Base-by-base conservation (phyloP, 2,888 invertebrate genomes). In the Nudaria mundana region DNA sequence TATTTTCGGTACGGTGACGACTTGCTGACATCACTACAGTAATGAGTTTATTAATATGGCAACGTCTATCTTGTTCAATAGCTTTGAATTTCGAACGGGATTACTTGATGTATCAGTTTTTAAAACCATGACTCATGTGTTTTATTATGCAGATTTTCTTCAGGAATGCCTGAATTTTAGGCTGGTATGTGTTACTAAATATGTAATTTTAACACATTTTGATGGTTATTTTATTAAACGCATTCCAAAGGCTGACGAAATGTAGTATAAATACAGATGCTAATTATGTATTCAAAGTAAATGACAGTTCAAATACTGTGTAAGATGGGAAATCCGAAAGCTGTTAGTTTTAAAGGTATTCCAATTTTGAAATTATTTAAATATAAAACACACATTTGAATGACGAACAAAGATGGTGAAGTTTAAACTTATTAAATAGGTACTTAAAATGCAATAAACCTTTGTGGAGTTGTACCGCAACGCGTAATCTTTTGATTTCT, bases 71-170 rank as follows among this genome's bases (percentile, higher is more conserved):
- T 5, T 18, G 8, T 20, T 20, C 20, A 20, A 20, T 20, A 20
- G 3, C 2, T 20, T 3, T 20, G 20, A 20, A n/a, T 43, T 41
- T 44, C 52, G 33, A 51, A 52, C 37, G 50, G 40, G 32, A 45
- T 67, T 66, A 54, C 55, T 63, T 30, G 40, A 55, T 30, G 43
- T 33, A 3, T 5, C 5, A 5, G 20, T 20, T 20, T 18, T 5
- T 3, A 18, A 18, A 40, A 29, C 35, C 25, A 30, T 61, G 59
- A 58, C 46, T 66, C 61, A 49, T 44, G 54, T 56, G 11, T 29
- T 43, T 50, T 72, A 63, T 67, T 66, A 77, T 76, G 71, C 63
- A 72, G 64, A 78, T 79, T 70, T 63, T 56, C 63, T 59, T 58
- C 45, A 34, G 46, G 39, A 40, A 47, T 26, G 52, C 40, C 41